Evolutionary conservation across 2,797 vertebrate species (phyloP).

Genomic region (Antennarius maculatus): DNA sequence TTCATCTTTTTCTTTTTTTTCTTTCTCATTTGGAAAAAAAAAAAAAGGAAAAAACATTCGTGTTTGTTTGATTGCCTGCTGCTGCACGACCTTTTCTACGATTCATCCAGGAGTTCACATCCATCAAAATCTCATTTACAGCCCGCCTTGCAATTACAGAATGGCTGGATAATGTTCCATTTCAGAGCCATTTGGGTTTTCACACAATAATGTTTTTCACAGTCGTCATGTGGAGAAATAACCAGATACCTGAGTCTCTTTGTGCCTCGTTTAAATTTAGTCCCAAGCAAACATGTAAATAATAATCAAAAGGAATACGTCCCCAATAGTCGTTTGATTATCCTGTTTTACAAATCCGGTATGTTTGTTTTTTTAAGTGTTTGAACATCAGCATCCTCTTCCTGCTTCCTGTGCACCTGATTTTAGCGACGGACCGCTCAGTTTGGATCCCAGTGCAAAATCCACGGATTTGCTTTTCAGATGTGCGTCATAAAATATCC

Average conservation of each 20-base stretch:
- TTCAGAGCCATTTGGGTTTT: constrained; percentile 46
- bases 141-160: constrained; percentile 54
- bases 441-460: constrained; percentile 42
- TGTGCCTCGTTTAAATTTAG: not conserved
- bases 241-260: constrained; percentile 13
- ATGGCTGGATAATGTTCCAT: constrained; percentile 43
- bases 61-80: constrained; percentile 57
- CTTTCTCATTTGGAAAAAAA: not conserved
- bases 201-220: constrained; percentile 14
- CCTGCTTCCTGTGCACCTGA: constrained; percentile 44
- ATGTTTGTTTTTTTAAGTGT: constrained; percentile 16
- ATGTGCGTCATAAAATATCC: constrained; percentile 66
- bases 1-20: not conserved
- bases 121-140: constrained; percentile 68
- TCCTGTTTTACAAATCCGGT: not conserved
- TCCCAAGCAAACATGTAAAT: constrained; percentile 1
- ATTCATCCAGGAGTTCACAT: constrained; percentile 61
- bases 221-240: constrained; percentile 20
- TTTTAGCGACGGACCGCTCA: constrained; percentile 25
- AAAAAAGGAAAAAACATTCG: not conserved
- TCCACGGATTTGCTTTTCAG: constrained; percentile 62
- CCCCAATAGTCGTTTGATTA: not conserved
- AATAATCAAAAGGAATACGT: constrained; percentile 23
- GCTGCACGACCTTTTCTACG: constrained; percentile 59
- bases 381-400: constrained; percentile 15